Conservation (phyloP, 2,797 vertebrate species). For the Nasua narica region DNA sequence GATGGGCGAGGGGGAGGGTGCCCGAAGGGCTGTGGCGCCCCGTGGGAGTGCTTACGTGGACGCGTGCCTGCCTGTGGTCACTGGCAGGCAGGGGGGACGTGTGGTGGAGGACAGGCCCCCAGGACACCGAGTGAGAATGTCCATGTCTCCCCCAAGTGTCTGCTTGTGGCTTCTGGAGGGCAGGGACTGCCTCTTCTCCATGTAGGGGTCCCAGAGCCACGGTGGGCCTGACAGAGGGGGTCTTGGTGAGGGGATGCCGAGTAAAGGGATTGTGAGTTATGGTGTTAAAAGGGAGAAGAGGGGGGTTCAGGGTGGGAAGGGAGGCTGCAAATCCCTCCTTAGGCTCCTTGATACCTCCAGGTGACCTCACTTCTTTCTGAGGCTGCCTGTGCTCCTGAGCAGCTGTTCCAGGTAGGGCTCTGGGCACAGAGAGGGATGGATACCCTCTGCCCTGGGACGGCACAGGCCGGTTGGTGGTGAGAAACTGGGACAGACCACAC, state of each 20-base stretch:
- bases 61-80: fast-evolving
- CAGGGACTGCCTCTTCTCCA: not conserved
- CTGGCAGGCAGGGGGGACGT: not conserved
- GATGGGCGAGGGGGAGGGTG: fast-evolving
- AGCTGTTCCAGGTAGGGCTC: not conserved
- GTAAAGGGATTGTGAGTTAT: fast-evolving
- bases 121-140: not conserved
- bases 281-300: not conserved
- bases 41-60: fast-evolving
- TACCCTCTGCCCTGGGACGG: not conserved
- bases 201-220: not conserved
- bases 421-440: not conserved
- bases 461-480: not conserved
- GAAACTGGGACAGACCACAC: not conserved
- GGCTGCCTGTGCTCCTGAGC: not conserved
- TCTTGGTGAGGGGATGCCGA: not conserved
- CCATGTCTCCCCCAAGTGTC: not conserved
- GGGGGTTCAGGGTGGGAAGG: not conserved
- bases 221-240: not conserved
- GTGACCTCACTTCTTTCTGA: not conserved
- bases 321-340: not conserved
- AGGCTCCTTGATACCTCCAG: not conserved
- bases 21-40: not conserved
- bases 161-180: not conserved
- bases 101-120: not conserved